Conservation (phyloP, 1,140 invertebrate genomes). For the Saccostrea echinata region DNA sequence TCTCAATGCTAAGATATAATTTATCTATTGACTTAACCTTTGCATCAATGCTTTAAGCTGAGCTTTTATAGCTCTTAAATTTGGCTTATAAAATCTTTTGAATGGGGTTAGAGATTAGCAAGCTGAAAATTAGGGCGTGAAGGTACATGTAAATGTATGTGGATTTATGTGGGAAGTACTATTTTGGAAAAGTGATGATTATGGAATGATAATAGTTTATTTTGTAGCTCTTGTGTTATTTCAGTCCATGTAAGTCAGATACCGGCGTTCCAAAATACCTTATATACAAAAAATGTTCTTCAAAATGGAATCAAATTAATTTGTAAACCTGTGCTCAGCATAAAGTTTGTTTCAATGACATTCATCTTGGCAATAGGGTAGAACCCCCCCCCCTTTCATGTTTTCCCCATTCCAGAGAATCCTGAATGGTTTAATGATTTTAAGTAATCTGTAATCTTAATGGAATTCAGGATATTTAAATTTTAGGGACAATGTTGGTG, state of each 20-base stretch:
- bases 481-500: no score
- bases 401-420: no score
- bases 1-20: conserved; percentile 1
- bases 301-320: conserved; percentile 18
- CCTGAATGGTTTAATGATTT: no score
- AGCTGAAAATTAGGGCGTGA: not conserved
- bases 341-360: no score
- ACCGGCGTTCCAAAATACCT: not conserved
- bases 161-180: not conserved
- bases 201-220: not conserved
- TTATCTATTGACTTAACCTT: not conserved
- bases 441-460: no score
- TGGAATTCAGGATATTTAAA: no score
- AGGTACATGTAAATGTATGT: not conserved
- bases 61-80: not conserved
- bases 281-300: conserved; percentile 4
- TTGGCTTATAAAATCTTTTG: not conserved
- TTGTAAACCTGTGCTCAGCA: no score
- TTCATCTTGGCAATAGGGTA: no score
- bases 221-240: not conserved
- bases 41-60: not conserved
- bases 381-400: no score
- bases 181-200: not conserved
- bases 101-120: not conserved
- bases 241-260: not conserved